phyloP scores from a whole-genome alignment of 2,113 vertebrate genomes.

The Forbesichthys papilliferus region DNA sequence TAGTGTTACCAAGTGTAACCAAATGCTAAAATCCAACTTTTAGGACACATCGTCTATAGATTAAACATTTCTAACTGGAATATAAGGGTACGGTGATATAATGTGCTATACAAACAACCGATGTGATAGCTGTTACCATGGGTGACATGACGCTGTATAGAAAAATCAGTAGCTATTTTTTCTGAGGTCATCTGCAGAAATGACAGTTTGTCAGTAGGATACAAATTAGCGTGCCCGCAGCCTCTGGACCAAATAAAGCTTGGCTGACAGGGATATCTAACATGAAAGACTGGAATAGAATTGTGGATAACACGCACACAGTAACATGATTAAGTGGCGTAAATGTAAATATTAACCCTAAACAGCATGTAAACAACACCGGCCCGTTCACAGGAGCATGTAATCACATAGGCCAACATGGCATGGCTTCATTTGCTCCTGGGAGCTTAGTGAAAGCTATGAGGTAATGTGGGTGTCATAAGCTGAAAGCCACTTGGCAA shows the following conservation, averaged over 20 bases:
- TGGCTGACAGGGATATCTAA: conserved; percentile 40
- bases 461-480: too few species aligned
- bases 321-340: not conserved
- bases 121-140: not conserved
- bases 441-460: too few species aligned
- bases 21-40: not conserved
- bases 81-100: not conserved
- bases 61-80: not conserved
- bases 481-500: too few species aligned
- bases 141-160: conserved; percentile 18
- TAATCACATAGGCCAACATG: too few species aligned
- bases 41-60: not conserved
- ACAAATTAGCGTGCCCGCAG: conserved; percentile 39
- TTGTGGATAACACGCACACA: conserved; percentile 17
- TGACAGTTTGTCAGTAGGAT: conserved; percentile 16
- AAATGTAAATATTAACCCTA: too few species aligned
- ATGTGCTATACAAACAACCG: not conserved
- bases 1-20: not conserved
- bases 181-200: conserved; percentile 34
- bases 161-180: conserved; percentile 23
- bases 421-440: too few species aligned
- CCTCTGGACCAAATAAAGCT: conserved; percentile 33
- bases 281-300: conserved; percentile 44
- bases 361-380: too few species aligned
- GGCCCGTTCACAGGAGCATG: too few species aligned